A percentile compares a stretch with the other conserved stretches of the same genome.
phyloP scores from a whole-genome alignment of 1,140 invertebrate genomes.

The Trichogramma pretiosum region DNA sequence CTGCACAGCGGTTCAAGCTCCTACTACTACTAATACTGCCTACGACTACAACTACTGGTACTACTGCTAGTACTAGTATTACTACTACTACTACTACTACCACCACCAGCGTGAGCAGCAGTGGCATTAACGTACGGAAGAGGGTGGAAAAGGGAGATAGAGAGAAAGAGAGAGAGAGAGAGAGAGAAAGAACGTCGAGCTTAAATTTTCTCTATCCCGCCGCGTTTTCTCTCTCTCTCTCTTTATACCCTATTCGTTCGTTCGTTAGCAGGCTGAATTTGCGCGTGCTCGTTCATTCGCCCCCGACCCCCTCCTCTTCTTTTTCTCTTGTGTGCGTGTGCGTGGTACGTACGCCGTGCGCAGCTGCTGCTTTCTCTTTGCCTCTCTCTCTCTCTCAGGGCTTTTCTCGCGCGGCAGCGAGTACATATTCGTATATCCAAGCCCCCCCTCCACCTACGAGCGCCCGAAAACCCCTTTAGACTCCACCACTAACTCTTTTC shows the following conservation, averaged over 20 bases:
- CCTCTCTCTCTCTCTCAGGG: not conserved
- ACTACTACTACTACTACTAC: too few species aligned
- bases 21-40: too few species aligned
- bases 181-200: constrained; percentile 15
- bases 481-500: not conserved
- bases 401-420: not conserved
- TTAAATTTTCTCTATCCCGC: constrained; percentile 43
- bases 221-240: too few species aligned
- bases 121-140: too few species aligned
- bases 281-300: constrained; percentile 24
- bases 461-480: not conserved
- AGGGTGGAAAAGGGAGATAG: constrained; percentile 2
- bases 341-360: too few species aligned
- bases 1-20: constrained; percentile 23
- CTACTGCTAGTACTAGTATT: too few species aligned
- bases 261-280: constrained; percentile 28
- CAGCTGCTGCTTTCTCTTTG: not conserved
- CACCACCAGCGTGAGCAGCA: too few species aligned
- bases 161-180: constrained; percentile 15
- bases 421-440: not conserved
- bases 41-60: too few species aligned
- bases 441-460: not conserved
- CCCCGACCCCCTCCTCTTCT: constrained; percentile 21
- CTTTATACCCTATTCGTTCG: constrained; percentile 43
- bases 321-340: too few species aligned